Evolutionary conservation across 2,113 vertebrate species (phyloP).

Genomic region (Aplodontia rufa): DNA sequence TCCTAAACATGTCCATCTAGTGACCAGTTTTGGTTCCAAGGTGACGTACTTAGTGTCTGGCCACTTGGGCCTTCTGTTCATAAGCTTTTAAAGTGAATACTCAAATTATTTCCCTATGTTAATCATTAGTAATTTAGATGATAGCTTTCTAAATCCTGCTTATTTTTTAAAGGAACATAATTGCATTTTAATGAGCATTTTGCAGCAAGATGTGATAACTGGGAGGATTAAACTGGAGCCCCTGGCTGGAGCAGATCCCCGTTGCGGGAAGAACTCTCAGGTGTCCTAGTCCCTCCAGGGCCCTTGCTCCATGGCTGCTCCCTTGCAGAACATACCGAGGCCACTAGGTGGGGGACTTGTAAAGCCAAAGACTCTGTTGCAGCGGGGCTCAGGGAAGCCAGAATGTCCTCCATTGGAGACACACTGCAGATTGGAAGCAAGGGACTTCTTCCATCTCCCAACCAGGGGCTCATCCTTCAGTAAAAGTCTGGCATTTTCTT

Average conservation of each 20-base stretch:
- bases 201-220: neutral
- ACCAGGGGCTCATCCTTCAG: neutral
- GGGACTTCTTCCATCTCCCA: neutral
- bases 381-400: rapidly evolving
- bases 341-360: constrained; percentile 60
- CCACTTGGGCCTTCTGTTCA: neutral
- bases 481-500: neutral
- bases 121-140: neutral
- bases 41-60: rapidly evolving
- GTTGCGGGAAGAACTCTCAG: rapidly evolving
- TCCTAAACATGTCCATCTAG: constrained; percentile 19
- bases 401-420: neutral
- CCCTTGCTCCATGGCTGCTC: neutral
- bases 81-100: neutral
- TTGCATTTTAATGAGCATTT: neutral
- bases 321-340: rapidly evolving
- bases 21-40: neutral
- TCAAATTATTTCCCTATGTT: rapidly evolving
- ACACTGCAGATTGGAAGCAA: neutral
- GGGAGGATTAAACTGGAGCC: neutral
- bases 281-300: rapidly evolving
- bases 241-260: neutral
- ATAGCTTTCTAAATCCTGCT: neutral
- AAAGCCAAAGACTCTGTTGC: neutral
- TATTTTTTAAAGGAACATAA: neutral